Evolutionary conservation across 1,140 invertebrate genomes (phyloP).

Genomic region (Vollenhovia emeryi): DNA sequence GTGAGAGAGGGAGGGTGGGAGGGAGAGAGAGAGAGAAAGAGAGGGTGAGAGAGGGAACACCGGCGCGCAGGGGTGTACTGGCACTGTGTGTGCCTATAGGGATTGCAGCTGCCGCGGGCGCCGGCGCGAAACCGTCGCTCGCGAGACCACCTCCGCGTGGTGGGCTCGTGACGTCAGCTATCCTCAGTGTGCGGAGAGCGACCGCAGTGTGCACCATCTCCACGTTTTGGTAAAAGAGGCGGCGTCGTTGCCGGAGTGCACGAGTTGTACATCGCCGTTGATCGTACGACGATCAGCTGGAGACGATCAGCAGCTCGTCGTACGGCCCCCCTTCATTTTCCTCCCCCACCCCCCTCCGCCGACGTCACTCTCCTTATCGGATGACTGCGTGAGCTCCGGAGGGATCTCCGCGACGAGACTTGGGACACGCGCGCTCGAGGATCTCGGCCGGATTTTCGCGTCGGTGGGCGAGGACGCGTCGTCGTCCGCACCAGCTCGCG

Average conservation of each 20-base stretch:
- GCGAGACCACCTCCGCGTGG: conserved; percentile 83
- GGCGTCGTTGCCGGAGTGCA: conserved; percentile 68
- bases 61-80: conserved; percentile 65
- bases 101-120: conserved; percentile 75
- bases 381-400: neutral
- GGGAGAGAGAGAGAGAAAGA: neutral
- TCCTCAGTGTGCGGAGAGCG: conserved; percentile 84
- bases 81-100: conserved; percentile 68
- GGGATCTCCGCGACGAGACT: neutral
- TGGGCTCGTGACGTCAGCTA: conserved; percentile 84
- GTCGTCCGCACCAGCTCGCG: neutral
- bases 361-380: neutral
- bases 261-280: conserved; percentile 49
- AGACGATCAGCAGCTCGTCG: conserved; percentile 11
- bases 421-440: conserved; percentile 3
- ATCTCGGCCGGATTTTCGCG: neutral
- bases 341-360: neutral
- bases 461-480: conserved; percentile 9
- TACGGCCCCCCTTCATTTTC: neutral
- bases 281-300: conserved; percentile 52
- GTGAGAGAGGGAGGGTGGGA: neutral
- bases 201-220: conserved; percentile 83
- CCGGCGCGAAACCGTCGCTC: conserved; percentile 78
- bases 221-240: conserved; percentile 77
- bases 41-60: conserved; percentile 31